Evolutionary conservation across 1,140 invertebrate genomes (phyloP).

Genomic region (Drosophila bocqueti): DNA sequence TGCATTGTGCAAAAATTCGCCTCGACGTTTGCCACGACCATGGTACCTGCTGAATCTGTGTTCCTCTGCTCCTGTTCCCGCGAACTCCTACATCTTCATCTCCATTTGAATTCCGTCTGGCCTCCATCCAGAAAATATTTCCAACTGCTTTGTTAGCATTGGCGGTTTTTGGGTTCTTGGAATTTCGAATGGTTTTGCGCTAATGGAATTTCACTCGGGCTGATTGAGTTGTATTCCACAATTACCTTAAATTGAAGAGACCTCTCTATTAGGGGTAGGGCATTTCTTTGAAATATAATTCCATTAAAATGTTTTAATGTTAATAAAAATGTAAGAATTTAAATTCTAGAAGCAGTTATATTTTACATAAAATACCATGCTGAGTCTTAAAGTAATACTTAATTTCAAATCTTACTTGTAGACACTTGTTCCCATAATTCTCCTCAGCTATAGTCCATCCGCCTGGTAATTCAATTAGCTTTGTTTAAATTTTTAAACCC

Average conservation of each 20-base stretch:
- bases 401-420: background rate
- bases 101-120: conserved; percentile 13
- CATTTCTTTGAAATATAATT: background rate
- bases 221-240: conserved; percentile 45
- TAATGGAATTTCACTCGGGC: conserved; percentile 45
- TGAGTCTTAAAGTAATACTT: no score
- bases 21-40: conserved; percentile 30
- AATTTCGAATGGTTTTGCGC: conserved; percentile 41
- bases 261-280: background rate
- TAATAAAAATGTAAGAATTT: background rate
- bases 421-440: background rate
- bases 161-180: conserved; percentile 24
- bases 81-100: conserved; percentile 1
- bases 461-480: conserved; percentile 16
- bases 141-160: conserved; percentile 30
- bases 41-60: conserved; percentile 41
- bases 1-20: conserved; percentile 68
- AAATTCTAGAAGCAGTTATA: background rate
- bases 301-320: background rate
- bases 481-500: background rate
- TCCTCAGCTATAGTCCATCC: background rate
- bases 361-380: background rate
- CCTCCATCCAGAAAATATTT: conserved; percentile 15
- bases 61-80: background rate
- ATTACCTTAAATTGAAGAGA: conserved; percentile 19